Evolutionary conservation across 2,113 vertebrate genomes (phyloP), one percentile per base, ranked within the genome.

Genomic region (Illadopsis cleaveri): DNA sequence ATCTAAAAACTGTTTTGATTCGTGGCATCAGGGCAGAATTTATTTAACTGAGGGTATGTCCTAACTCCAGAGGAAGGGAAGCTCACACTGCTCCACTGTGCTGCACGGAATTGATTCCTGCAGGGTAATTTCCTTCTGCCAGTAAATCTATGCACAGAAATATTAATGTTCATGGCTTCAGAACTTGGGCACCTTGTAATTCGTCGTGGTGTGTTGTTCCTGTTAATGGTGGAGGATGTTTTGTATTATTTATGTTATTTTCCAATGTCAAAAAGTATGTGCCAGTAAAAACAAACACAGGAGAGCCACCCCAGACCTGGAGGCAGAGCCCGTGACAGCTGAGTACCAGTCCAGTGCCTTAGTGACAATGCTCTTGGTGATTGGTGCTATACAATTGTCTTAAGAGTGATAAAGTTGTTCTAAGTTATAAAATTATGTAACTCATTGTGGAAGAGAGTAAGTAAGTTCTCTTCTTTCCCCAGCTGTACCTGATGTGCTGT

Each of bases 281-380:
- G 53, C 71, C 24, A 75, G 65, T 76, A 60, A 61, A 83, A 93
- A 42, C 35, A 66, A 66, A 51, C 12, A 10, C 9, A 42, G 76
- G 79, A 90, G 77, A 18, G 4, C 12, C 72, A 24, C 12, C 47
- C 27, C 85, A 56, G 79, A 28, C 5, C 5, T 0, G 14, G 64
- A 88, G 75, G 30, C 2, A 86, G 76, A 92, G 30, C 82, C 92
- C 10, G 0, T 33, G 87, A 64, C 53, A 82, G 72, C 90, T 1
- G 37, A 81, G 96, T 75, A 47, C 82, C 88, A 86, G 72, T 40
- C 62, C 85, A 89, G 94, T 92, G 96, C 96, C 96, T 90, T 90
- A 79, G 88, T 24, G 83, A 82, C 47, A 31, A 54, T 42, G 14
- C 72, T 75, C 69, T 54, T 68, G 85, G 92, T 88, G 90, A 58